Conservation (phyloP, 2,888 invertebrate genomes). For the Hartigia nigra region DNA sequence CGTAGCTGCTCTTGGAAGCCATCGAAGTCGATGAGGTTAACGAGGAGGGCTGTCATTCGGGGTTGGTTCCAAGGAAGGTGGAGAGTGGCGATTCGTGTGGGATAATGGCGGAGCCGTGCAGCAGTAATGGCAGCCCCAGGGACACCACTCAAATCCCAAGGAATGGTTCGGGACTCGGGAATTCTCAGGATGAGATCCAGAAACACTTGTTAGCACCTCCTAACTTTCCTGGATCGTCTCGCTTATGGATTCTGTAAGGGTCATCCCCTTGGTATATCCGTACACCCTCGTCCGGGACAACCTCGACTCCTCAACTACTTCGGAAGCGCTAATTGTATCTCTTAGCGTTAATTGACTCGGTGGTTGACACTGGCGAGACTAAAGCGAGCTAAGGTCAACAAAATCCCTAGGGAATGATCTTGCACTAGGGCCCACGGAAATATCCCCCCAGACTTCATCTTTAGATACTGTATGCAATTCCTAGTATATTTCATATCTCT, state of each 20-base stretch:
- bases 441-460: background rate
- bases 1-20: slow-evolving; percentile 12
- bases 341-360: slow-evolving; percentile 47
- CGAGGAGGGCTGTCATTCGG: slow-evolving; percentile 49
- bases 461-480: background rate
- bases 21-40: slow-evolving; percentile 42
- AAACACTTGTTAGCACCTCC: slow-evolving; percentile 58
- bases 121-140: slow-evolving; percentile 53
- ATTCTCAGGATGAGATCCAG: slow-evolving; percentile 21
- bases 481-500: background rate
- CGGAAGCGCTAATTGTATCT: slow-evolving; percentile 39
- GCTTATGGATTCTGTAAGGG: slow-evolving; percentile 40
- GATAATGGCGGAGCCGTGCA: slow-evolving; percentile 50
- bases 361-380: slow-evolving; percentile 30
- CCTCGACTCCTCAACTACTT: background rate
- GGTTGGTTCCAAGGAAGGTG: slow-evolving; percentile 27
- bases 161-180: background rate
- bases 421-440: background rate
- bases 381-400: slow-evolving; percentile 1
- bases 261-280: background rate
- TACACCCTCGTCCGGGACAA: background rate
- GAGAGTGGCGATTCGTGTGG: slow-evolving; percentile 15
- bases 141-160: slow-evolving; percentile 32
- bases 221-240: slow-evolving; percentile 42
- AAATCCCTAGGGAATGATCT: background rate